phyloP scores from a whole-genome alignment of 2,113 vertebrate genomes.

The Odocoileus hemionus region DNA sequence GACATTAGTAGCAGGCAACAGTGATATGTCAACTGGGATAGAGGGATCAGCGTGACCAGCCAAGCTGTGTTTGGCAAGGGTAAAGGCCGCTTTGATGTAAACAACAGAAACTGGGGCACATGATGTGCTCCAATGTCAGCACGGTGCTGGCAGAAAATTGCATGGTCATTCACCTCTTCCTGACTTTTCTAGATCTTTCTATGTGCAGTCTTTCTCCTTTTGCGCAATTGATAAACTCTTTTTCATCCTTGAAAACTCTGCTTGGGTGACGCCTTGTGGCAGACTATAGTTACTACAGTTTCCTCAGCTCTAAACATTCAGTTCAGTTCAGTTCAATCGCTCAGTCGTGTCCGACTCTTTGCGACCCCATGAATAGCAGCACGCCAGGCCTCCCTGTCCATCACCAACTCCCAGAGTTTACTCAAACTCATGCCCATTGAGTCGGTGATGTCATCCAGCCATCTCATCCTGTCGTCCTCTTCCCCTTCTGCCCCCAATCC shows the following conservation, averaged over 20 bases:
- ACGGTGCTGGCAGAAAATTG: not conserved
- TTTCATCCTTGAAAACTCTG: not conserved
- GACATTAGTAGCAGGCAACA: rapidly evolving
- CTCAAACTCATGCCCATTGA: no score
- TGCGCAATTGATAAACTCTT: not conserved
- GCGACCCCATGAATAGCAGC: not conserved
- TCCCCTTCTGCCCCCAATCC: no score
- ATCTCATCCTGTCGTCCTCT: no score
- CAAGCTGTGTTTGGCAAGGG: not conserved
- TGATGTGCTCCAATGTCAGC: not conserved
- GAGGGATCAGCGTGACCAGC: not conserved
- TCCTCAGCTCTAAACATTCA: not conserved
- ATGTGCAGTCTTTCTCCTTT: not conserved
- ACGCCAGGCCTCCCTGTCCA: no score
- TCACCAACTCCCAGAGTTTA: no score
- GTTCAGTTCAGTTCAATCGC: no score
- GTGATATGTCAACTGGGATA: not conserved
- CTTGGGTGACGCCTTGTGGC: constrained; percentile 18
- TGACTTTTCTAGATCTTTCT: constrained; percentile 26
- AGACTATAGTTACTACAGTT: not conserved
- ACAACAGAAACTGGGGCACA: not conserved
- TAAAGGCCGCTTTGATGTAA: not conserved
- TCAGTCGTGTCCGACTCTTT: not conserved
- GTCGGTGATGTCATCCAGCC: no score
- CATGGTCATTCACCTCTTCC: not conserved